Base-by-base conservation (phyloP, 2,888 invertebrate genomes). In the Tiphia femorata region DNA sequence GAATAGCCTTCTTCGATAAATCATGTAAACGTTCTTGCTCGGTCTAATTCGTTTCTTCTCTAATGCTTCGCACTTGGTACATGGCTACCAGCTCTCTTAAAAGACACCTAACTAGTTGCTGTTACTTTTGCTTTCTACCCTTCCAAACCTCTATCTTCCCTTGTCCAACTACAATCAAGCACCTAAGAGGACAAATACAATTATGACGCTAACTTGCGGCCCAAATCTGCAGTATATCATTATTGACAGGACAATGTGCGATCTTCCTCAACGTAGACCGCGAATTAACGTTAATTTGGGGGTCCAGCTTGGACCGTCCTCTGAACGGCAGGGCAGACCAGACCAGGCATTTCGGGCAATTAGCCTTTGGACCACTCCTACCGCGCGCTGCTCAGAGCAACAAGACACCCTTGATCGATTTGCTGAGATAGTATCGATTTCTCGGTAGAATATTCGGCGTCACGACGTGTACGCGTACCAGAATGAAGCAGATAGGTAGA, bases 221-320 rank as follows among this genome's bases (percentile, higher is more conserved):
- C 41, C 52, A 48, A n/a, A n/a, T n/a, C n/a, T n/a, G 42, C 49
- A 44, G 58, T 50, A 49, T 33, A 42, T 71, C 60, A 58, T 60
- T 54, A 61, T 61, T 57, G 64, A 59, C 59, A 65, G 64, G 48
- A 44, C 53, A 50, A 53, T 58, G 42, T 50, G 35, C 23, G 47
- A 62, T 60, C 58, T 41, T 33, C 16, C 23, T 10, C 29, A 19
- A 14, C 20, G 35, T 50, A 21, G 60, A 53, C 67, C 66, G 40
- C 42, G 64, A 58, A 73, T 70, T 72, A 72, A 66, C 49, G 50
- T 63, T 74, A 72, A 72, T 74, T 59, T 41, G 47, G 44, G 68
- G 66, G 64, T 67, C 20, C 46, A 20, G 30, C 30, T 37, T 51
- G 29, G 42, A 21, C 30, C 29, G 37, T 48, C 48, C 33, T n/a